phyloP scores from a whole-genome alignment of 2,113 vertebrate genomes.

The Sus scrofa region DNA sequence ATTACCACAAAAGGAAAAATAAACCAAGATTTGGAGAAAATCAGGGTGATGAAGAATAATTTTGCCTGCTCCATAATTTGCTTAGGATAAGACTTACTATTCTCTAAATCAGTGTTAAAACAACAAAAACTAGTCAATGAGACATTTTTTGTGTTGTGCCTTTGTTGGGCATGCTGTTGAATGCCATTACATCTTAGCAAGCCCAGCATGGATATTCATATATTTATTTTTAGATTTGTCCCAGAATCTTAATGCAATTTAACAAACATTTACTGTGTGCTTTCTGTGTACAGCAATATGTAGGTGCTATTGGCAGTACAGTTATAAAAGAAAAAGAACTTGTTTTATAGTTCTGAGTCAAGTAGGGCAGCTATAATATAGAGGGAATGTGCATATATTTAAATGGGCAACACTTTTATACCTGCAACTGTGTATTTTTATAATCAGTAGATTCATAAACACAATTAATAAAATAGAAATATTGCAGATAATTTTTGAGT shows the following conservation, averaged over 20 bases:
- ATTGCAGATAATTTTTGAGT: conserved; percentile 9
- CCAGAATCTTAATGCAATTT: not conserved
- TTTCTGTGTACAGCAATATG: not conserved
- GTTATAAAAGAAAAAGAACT: not conserved
- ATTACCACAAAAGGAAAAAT: conserved; percentile 31
- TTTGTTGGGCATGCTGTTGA: not conserved
- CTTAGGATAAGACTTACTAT: not conserved
- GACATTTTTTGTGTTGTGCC: not conserved
- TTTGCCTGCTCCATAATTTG: not conserved
- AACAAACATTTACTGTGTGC: not conserved
- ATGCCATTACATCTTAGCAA: not conserved
- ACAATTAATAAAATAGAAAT: not conserved
- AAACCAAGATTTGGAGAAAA: conserved; percentile 21
- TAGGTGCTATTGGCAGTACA: not conserved
- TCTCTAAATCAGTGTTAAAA: not conserved
- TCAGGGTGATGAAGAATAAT: not conserved
- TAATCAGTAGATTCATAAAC: not conserved
- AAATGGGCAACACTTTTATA: conserved; percentile 1
- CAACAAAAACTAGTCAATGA: not conserved
- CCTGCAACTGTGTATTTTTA: not conserved
- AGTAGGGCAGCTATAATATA: not conserved
- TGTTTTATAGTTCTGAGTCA: not conserved
- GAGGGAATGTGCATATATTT: not conserved
- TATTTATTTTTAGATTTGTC: not conserved
- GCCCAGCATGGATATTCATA: not conserved